phyloP scores from a whole-genome alignment of 2,888 invertebrate species.

The Drosophila meridionalis region DNA sequence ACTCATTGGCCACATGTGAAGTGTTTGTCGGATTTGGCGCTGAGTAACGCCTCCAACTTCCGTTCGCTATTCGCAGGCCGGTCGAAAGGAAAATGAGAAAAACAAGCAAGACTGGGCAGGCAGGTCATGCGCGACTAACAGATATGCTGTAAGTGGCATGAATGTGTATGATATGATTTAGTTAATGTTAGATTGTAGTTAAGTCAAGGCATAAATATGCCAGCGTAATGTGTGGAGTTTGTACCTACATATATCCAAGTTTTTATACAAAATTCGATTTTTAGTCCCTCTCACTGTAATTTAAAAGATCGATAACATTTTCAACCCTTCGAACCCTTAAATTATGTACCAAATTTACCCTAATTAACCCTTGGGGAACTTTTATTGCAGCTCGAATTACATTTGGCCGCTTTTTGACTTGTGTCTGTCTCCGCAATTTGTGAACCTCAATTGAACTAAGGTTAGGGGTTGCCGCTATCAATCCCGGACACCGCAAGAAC shows the following conservation, averaged over 20 bases:
- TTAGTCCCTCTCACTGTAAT: not conserved
- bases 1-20: slow-evolving; percentile 50
- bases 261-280: not conserved
- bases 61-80: slow-evolving; percentile 69
- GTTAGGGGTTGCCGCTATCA: slow-evolving; percentile 69
- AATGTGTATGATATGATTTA: not conserved
- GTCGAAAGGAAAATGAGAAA: slow-evolving; percentile 20
- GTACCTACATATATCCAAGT: not conserved
- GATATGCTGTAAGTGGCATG: not conserved
- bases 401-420: slow-evolving; percentile 38
- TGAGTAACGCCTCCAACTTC: slow-evolving; percentile 82
- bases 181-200: not conserved
- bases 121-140: not conserved
- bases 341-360: slow-evolving; percentile 40
- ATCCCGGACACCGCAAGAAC: slow-evolving; percentile 32
- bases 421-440: slow-evolving; percentile 11
- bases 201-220: not conserved
- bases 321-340: slow-evolving; percentile 19
- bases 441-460: slow-evolving; percentile 50
- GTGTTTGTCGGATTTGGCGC: slow-evolving; percentile 74
- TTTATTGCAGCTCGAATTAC: slow-evolving; percentile 39
- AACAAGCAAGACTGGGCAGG: not conserved
- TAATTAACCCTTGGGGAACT: slow-evolving; percentile 27
- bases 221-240: no score
- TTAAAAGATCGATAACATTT: slow-evolving; percentile 3